phyloP scores from a whole-genome alignment of 1,140 invertebrate species.

The Hesperophylax magnus region DNA sequence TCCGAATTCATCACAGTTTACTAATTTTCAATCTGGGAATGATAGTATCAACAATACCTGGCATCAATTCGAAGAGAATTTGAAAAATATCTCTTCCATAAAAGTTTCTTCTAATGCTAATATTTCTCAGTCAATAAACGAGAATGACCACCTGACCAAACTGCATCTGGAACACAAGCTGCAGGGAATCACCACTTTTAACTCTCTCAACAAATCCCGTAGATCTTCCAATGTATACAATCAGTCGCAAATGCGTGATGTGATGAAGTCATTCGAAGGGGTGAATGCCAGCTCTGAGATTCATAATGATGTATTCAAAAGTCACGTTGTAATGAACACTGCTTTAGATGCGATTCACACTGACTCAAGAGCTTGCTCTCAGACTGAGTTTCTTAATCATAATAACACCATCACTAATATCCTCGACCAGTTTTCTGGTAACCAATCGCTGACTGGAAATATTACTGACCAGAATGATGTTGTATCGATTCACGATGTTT shows the following conservation, averaged over 20 bases:
- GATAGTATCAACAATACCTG: not conserved
- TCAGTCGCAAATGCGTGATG: not conserved
- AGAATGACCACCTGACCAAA: not conserved
- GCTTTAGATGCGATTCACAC: not conserved
- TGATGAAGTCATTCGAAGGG: not conserved
- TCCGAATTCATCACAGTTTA: conserved; percentile 1
- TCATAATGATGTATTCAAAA: not conserved
- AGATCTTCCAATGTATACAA: not conserved
- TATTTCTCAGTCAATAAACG: not conserved
- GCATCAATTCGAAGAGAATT: not conserved
- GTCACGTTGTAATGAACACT: not conserved
- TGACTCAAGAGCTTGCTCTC: not conserved
- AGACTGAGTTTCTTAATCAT: conserved; percentile 1
- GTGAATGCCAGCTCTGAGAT: not conserved
- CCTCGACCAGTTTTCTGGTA: conserved; percentile 2
- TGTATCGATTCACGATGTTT: not conserved
- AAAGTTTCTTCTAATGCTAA: not conserved
- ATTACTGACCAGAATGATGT: not conserved
- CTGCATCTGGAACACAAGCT: not conserved
- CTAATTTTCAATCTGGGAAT: not conserved
- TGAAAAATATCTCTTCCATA: not conserved
- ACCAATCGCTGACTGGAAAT: not conserved
- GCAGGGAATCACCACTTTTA: not conserved
- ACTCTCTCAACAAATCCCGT: not conserved
- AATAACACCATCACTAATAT: conserved; percentile 6